Conservation (phyloP, 1,140 invertebrate species). For the Cotesia typhae region DNA sequence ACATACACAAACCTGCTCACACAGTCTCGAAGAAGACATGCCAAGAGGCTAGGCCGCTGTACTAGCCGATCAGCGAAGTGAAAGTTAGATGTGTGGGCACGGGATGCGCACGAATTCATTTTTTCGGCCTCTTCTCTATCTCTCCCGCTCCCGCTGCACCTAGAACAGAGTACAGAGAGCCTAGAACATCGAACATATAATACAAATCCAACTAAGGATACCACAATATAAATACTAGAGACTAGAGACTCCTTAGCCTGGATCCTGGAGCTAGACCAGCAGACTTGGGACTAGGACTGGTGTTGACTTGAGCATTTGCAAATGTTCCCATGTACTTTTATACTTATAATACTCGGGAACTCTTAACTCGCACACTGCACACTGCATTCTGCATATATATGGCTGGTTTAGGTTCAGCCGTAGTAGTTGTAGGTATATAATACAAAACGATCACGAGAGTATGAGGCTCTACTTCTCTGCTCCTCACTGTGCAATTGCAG, state of each 20-base stretch:
- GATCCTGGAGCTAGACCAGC: too few relatives aligned
- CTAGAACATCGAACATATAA: neutral
- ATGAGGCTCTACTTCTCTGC: neutral
- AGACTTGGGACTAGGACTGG: too few relatives aligned
- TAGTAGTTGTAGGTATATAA: too few relatives aligned
- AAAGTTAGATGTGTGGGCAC: conserved; percentile 68
- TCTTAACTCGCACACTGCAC: conserved; percentile 11
- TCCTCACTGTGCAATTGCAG: neutral
- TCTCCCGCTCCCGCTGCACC: conserved; percentile 7
- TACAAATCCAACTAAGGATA: neutral
- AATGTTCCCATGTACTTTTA: conserved; percentile 57
- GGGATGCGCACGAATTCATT: conserved; percentile 68
- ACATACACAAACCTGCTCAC: neutral
- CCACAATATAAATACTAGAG: too few relatives aligned
- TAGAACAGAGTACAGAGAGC: too few relatives aligned
- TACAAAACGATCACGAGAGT: conserved; percentile 45
- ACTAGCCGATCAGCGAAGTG: conserved; percentile 61
- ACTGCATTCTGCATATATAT: conserved; percentile 35
- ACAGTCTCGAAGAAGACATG: neutral
- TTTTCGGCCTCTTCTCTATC: conserved; percentile 62
- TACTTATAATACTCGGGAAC: too few relatives aligned
- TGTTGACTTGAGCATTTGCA: conserved; percentile 33
- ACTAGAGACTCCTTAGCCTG: too few relatives aligned
- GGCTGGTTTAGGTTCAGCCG: conserved; percentile 41
- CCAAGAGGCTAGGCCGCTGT: conserved; percentile 21